Evolutionary conservation across 2,888 invertebrate genomes (phyloP).

Genomic region (Alsophila aescularia): DNA sequence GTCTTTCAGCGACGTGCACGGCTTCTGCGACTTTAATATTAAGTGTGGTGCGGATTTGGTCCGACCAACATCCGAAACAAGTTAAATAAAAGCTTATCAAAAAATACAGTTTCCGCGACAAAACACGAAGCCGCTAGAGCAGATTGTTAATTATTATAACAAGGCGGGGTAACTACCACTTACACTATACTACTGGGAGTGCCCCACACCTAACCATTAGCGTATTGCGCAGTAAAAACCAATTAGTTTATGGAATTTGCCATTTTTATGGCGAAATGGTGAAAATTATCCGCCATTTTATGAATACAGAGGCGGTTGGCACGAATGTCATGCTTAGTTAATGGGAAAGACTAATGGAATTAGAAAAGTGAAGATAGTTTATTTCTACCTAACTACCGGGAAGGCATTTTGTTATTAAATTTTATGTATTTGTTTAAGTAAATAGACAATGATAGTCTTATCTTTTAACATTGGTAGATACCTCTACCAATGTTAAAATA

Average conservation of each 20-base stretch:
- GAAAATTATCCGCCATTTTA: slow-evolving; percentile 7
- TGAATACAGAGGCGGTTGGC: background rate
- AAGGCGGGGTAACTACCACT: background rate
- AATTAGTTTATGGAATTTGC: slow-evolving; percentile 15
- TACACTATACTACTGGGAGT: slow-evolving; percentile 1
- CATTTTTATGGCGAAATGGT: slow-evolving; percentile 13
- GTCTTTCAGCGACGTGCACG: too few relatives aligned
- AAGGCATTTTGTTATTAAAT: background rate
- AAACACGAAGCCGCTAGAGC: too few relatives aligned
- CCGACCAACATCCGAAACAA: too few relatives aligned
- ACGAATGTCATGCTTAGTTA: slow-evolving; percentile 11
- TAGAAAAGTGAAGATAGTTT: background rate
- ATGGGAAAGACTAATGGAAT: background rate
- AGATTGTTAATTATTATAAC: background rate
- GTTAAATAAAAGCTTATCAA: too few relatives aligned
- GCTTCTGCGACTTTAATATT: too few relatives aligned
- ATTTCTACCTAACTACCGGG: background rate
- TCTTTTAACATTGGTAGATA: too few relatives aligned
- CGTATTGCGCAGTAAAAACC: slow-evolving; percentile 18
- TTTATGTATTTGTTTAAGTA: too few relatives aligned
- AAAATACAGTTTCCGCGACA: too few relatives aligned
- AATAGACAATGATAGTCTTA: too few relatives aligned
- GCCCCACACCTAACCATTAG: slow-evolving; percentile 25
- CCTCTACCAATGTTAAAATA: too few relatives aligned
- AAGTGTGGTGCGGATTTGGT: too few relatives aligned